phyloP scores from a whole-genome alignment of 2,888 invertebrate species.

The Orchesellides sinensis region DNA sequence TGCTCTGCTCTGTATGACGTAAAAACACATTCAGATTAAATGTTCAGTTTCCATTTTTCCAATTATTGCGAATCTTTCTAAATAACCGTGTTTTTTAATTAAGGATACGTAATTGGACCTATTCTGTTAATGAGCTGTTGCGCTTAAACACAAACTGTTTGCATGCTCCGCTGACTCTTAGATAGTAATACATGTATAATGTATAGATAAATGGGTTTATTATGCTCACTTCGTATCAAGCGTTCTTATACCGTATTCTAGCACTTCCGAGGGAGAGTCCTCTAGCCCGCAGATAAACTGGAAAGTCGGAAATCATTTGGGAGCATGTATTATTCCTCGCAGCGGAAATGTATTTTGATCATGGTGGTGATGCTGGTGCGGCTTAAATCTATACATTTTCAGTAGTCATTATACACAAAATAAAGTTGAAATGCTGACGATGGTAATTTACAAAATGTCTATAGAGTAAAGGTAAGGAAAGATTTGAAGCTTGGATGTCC shows the following conservation, averaged over 20 bases:
- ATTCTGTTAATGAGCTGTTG: slow-evolving; percentile 63
- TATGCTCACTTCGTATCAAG: neutral
- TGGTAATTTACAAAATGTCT: too few relatives aligned
- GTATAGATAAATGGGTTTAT: neutral
- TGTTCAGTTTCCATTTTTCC: slow-evolving; percentile 50
- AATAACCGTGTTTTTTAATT: slow-evolving; percentile 57
- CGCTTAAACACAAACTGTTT: slow-evolving; percentile 58
- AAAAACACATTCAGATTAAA: too few relatives aligned
- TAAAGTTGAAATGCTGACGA: too few relatives aligned
- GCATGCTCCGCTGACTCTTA: slow-evolving; percentile 31
- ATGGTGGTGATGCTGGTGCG: slow-evolving; percentile 20
- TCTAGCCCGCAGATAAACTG: slow-evolving; percentile 8
- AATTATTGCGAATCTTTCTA: slow-evolving; percentile 58
- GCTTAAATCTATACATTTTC: too few relatives aligned
- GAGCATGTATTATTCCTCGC: slow-evolving; percentile 17
- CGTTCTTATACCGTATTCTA: neutral
- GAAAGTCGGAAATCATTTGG: slow-evolving; percentile 40
- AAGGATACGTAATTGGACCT: slow-evolving; percentile 60
- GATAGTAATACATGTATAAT: neutral
- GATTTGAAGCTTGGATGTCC: slow-evolving; percentile 18
- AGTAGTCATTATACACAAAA: too few relatives aligned
- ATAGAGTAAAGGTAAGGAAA: too few relatives aligned
- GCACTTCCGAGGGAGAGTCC: neutral
- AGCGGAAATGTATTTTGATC: slow-evolving; percentile 29
- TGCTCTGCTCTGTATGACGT: too few relatives aligned